Conservation (phyloP, 1,140 invertebrate species). For the Bicyclus anynana region DNA sequence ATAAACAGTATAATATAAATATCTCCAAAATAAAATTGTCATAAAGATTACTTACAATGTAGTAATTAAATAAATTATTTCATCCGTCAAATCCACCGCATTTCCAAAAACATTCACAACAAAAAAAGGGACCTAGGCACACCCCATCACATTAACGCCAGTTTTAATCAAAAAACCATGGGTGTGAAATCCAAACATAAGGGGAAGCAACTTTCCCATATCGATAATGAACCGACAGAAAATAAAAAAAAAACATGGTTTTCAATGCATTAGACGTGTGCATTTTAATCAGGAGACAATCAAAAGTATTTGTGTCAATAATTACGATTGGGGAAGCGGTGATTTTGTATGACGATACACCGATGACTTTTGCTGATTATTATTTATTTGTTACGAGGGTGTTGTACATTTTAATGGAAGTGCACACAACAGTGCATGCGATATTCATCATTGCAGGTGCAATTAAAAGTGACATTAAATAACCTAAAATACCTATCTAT, state of each 20-base stretch:
- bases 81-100: conserved; percentile 8
- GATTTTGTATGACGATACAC: conserved; percentile 39
- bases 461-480: too few species aligned
- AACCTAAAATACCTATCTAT: background rate
- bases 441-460: background rate
- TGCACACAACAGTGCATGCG: conserved; percentile 1
- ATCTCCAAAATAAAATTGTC: too few species aligned
- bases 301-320: conserved; percentile 49
- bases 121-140: conserved; percentile 43
- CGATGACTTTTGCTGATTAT: conserved; percentile 43
- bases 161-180: conserved; percentile 68
- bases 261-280: conserved; percentile 34
- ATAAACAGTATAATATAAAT: too few species aligned
- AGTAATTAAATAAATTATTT: conserved; percentile 4
- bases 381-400: conserved; percentile 31
- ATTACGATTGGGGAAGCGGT: conserved; percentile 33
- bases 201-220: conserved; percentile 65
- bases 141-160: conserved; percentile 48
- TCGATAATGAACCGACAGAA: conserved; percentile 61
- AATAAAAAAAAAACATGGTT: conserved; percentile 47
- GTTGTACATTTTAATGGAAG: conserved; percentile 26
- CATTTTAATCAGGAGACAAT: conserved; percentile 52
- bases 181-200: conserved; percentile 68
- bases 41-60: background rate
- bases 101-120: conserved; percentile 34